These are phyloP conservation scores for Prorops nasuta DNA, from an alignment of 1,140 invertebrate genomes.

Conservation along the genomic window DNA sequence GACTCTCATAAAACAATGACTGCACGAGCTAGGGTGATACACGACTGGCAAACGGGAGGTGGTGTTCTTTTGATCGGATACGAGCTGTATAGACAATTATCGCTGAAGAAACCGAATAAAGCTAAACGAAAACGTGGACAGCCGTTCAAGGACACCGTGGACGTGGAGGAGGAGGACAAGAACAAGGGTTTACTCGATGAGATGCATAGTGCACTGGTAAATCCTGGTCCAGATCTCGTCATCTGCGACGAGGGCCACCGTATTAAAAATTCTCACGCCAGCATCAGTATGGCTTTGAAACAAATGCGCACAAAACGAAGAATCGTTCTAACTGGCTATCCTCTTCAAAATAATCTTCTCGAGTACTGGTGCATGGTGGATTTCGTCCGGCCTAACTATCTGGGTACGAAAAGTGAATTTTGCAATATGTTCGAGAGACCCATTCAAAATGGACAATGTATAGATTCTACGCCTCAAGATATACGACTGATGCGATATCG, in stretches of 20 bases:
- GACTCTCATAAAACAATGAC: conserved; percentile 91
- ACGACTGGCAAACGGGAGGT: conserved; percentile 83
- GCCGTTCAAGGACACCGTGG: conserved; percentile 48
- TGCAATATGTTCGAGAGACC: conserved; percentile 95
- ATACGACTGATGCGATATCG: conserved; percentile 86
- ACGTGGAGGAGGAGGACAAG: conserved; percentile 71
- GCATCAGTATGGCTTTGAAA: conserved; percentile 88
- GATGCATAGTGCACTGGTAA: conserved; percentile 82
- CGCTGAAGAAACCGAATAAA: conserved; percentile 67
- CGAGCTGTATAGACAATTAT: conserved; percentile 90
- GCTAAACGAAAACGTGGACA: conserved; percentile 51
- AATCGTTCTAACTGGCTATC: conserved; percentile 92
- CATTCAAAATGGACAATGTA: conserved; percentile 92
- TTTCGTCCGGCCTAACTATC: conserved; percentile 90
- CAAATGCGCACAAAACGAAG: conserved; percentile 86
- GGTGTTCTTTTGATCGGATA: conserved; percentile 97
- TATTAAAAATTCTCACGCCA: conserved; percentile 95
- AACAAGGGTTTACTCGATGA: conserved; percentile 84
- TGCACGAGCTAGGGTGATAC: conserved; percentile 74
- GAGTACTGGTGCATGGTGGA: conserved; percentile 98
- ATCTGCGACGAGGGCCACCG: conserved; percentile 95
- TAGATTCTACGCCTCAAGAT: conserved; percentile 88
- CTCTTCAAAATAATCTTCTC: conserved; percentile 92
- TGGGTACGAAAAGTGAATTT: conserved; percentile 91
- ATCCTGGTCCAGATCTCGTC: conserved; percentile 90